Conservation (phyloP, 2,113 vertebrate species). For the Semnornis frantzii region DNA sequence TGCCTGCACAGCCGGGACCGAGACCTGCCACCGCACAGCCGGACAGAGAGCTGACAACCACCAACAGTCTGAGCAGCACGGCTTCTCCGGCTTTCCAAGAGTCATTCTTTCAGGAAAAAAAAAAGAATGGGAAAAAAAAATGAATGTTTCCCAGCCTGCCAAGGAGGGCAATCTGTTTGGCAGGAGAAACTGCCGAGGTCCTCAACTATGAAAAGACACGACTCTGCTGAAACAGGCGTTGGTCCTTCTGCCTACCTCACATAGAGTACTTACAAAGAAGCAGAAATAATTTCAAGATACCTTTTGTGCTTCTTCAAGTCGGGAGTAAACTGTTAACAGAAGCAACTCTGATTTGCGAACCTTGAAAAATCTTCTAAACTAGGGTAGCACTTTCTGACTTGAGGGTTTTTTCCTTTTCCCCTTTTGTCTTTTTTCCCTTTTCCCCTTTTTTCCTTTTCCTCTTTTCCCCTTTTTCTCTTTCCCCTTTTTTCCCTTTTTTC, state of each 20-base stretch:
- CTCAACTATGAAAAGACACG: neutral
- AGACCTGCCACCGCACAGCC: too few relatives aligned
- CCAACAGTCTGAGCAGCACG: neutral
- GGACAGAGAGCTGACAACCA: too few relatives aligned
- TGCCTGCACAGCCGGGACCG: too few relatives aligned
- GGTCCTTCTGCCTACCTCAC: neutral
- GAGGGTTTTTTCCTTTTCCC: neutral
- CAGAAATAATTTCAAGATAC: neutral
- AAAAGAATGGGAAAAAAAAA: neutral
- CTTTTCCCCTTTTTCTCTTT: too few relatives aligned
- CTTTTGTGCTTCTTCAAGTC: neutral
- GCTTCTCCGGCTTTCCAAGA: neutral
- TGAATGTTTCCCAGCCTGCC: rapidly evolving
- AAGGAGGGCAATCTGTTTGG: neutral
- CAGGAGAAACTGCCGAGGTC: neutral
- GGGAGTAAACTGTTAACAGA: neutral
- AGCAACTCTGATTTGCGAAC: neutral
- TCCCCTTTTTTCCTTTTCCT: too few relatives aligned
- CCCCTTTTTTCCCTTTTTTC: too few relatives aligned
- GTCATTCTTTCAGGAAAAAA: neutral
- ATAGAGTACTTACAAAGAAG: neutral
- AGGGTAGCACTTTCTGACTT: neutral
- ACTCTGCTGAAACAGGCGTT: neutral
- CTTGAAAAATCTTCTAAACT: neutral
- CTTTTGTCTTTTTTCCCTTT: too few relatives aligned